Evolutionary conservation across 1,140 invertebrate genomes (phyloP).

Genomic region (Patella vulgata): DNA sequence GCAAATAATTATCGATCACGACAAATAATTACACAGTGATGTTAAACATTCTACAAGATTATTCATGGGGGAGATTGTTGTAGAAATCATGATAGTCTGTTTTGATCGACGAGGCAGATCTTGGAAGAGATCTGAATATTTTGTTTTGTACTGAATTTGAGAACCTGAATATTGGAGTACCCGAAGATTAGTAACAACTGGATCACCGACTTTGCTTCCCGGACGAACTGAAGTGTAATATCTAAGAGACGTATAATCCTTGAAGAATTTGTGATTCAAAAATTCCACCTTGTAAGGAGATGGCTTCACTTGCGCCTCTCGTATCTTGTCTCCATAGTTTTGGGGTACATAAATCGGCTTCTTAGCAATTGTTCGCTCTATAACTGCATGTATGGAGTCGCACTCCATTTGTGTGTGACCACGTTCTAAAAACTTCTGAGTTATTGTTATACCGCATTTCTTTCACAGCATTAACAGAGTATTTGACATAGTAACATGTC

Average conservation of each 20-base stretch:
- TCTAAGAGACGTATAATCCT: no score
- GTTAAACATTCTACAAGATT: no score
- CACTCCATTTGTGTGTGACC: slow-evolving; percentile 68
- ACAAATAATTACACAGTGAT: no score
- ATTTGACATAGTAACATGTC: slow-evolving; percentile 57
- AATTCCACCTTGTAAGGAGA: neutral
- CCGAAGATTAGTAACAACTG: no score
- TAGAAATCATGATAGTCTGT: slow-evolving; percentile 13
- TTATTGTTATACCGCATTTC: slow-evolving; percentile 48
- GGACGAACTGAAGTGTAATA: no score
- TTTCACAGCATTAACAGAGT: slow-evolving; percentile 46
- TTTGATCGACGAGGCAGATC: neutral
- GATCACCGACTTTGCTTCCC: neutral
- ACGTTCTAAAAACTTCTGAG: slow-evolving; percentile 64
- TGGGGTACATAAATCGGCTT: slow-evolving; percentile 10
- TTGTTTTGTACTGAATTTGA: neutral
- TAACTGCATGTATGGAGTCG: slow-evolving; percentile 65
- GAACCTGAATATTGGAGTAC: no score
- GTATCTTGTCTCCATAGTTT: slow-evolving; percentile 17
- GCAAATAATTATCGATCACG: no score
- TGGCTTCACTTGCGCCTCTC: slow-evolving; percentile 1
- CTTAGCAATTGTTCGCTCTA: no score
- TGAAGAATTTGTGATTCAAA: neutral
- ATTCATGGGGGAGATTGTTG: slow-evolving; percentile 12
- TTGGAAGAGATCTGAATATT: neutral